Evolutionary conservation across 2,888 invertebrate species (phyloP).

Genomic region (Phyto melanocephala): DNA sequence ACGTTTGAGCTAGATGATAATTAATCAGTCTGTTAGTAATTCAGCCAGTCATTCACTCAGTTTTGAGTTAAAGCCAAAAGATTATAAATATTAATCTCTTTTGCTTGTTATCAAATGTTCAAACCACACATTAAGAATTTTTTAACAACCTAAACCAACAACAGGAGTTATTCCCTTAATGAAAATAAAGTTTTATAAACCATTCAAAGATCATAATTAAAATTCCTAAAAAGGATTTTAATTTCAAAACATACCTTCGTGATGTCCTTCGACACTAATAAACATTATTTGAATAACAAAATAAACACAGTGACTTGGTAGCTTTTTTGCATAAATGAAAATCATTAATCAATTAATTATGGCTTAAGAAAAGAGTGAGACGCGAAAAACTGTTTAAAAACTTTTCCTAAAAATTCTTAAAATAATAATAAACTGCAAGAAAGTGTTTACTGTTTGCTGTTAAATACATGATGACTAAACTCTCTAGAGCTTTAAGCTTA

Average conservation of each 20-base stretch:
- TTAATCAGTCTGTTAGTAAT: too few relatives aligned
- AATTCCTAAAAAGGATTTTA: neutral
- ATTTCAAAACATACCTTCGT: neutral
- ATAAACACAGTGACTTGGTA: too few relatives aligned
- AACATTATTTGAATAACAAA: neutral
- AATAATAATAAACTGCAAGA: neutral
- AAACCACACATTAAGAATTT: too few relatives aligned
- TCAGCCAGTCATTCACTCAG: too few relatives aligned
- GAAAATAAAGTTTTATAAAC: neutral
- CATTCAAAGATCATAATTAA: constrained; percentile 30
- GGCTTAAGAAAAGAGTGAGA: neutral
- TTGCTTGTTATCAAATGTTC: too few relatives aligned
- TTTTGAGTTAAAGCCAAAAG: too few relatives aligned
- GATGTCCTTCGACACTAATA: neutral
- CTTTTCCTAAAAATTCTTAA: too few relatives aligned
- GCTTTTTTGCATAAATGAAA: neutral
- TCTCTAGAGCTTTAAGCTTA: neutral
- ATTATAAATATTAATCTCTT: too few relatives aligned
- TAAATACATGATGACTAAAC: constrained; percentile 48
- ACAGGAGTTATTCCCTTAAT: neutral
- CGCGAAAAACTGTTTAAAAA: neutral
- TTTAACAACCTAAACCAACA: too few relatives aligned
- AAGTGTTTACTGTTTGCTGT: neutral
- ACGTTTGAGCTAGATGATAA: too few relatives aligned
- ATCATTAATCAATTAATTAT: constrained; percentile 55